These are phyloP conservation scores for Scaptomyza hsui DNA, from an alignment of 1,140 invertebrate genomes.

Conservation along the genomic window DNA sequence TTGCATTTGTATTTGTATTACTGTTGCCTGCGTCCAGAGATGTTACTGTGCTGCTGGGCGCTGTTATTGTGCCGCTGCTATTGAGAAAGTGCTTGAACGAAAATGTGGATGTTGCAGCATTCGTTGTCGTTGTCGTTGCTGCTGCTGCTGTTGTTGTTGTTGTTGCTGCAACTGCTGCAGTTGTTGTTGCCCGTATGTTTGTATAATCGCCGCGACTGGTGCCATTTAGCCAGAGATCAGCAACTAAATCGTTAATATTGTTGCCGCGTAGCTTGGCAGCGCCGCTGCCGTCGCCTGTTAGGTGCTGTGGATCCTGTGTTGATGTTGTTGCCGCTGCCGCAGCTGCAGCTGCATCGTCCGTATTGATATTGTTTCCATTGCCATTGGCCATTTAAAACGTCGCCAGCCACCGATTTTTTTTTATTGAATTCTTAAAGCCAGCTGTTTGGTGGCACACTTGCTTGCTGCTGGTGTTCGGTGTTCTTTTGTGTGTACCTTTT, in stretches of 20 bases:
- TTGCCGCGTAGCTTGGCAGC: slow-evolving; percentile 29
- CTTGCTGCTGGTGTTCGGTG: neutral
- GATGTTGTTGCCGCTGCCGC: slow-evolving; percentile 31
- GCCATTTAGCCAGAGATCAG: slow-evolving; percentile 66
- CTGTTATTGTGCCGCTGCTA: slow-evolving; percentile 68
- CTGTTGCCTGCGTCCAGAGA: slow-evolving; percentile 55
- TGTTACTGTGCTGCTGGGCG: slow-evolving; percentile 78
- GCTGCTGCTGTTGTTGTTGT: slow-evolving; percentile 11
- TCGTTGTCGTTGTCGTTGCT: slow-evolving; percentile 2
- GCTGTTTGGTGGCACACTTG: neutral
- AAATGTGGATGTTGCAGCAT: slow-evolving; percentile 84
- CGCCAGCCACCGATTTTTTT: slow-evolving; percentile 7
- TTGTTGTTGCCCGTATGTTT: slow-evolving; percentile 49
- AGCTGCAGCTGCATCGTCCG: slow-evolving; percentile 53
- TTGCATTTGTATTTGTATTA: slow-evolving; percentile 11
- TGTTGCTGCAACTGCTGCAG: neutral
- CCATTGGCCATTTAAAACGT: slow-evolving; percentile 72
- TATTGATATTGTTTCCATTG: slow-evolving; percentile 71
- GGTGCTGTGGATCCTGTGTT: slow-evolving; percentile 37
- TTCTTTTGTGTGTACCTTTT: slow-evolving; percentile 25
- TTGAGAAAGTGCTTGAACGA: slow-evolving; percentile 92
- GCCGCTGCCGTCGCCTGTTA: slow-evolving; percentile 35
- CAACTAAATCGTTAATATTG: slow-evolving; percentile 68
- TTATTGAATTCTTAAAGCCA: slow-evolving; percentile 3
- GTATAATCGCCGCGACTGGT: slow-evolving; percentile 56